Conservation (phyloP, 2,888 invertebrate species). For the Leucophenga montana region DNA sequence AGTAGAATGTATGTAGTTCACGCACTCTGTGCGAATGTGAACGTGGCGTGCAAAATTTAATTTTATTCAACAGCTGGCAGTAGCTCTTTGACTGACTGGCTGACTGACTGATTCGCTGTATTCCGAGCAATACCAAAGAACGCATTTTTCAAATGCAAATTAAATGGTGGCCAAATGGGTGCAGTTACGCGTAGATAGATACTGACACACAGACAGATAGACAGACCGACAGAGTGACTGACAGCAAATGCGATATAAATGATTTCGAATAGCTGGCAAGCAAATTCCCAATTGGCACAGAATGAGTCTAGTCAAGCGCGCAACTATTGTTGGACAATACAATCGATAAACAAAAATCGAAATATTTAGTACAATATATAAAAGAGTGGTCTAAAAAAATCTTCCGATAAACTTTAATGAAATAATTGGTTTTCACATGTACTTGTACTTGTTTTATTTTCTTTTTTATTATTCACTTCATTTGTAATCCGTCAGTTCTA, state of each 20-base stretch:
- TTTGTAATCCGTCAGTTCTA: too few species aligned
- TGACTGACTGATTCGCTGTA: too few species aligned
- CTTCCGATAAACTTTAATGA: too few species aligned
- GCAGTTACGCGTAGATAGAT: too few species aligned
- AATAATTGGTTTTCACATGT: too few species aligned
- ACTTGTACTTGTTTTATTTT: too few species aligned
- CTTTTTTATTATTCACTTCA: too few species aligned
- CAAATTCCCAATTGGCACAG: neutral
- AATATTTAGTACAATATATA: neutral
- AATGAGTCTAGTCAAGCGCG: neutral
- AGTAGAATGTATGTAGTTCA: neutral
- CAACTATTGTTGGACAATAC: constrained; percentile 3
- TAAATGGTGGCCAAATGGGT: neutral
- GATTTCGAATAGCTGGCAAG: neutral
- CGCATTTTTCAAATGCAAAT: constrained; percentile 29
- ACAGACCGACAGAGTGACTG: neutral
- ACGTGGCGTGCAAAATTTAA: constrained; percentile 12
- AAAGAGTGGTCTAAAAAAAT: neutral
- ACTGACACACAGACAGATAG: neutral
- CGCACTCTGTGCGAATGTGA: neutral
- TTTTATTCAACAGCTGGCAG: constrained; percentile 18
- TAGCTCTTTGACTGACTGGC: neutral
- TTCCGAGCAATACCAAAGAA: neutral
- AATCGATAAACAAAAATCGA: neutral
- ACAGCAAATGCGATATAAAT: neutral